phyloP scores from a whole-genome alignment of 1,140 invertebrate genomes.

The Odontomachus brunneus region DNA sequence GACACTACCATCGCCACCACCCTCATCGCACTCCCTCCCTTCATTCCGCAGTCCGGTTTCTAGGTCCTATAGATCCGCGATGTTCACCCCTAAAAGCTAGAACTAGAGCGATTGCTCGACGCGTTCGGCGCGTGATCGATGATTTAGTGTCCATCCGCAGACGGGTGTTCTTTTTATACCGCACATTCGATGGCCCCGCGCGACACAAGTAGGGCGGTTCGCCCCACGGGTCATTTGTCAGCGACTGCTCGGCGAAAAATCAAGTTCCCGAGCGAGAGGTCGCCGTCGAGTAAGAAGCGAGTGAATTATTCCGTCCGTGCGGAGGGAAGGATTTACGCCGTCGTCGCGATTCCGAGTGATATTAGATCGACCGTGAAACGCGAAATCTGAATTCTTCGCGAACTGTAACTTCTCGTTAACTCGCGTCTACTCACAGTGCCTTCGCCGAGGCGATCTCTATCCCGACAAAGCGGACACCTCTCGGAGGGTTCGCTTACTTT shows the following conservation, averaged over 20 bases:
- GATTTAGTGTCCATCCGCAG: conserved; percentile 7
- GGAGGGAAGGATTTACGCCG: too few species aligned
- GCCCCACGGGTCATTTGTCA: background rate
- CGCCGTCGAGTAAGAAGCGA: background rate
- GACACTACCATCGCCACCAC: background rate
- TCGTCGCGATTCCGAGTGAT: too few species aligned
- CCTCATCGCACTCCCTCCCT: too few species aligned
- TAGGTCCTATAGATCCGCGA: background rate
- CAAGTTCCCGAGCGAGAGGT: background rate
- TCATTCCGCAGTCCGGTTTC: background rate
- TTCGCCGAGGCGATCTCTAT: too few species aligned
- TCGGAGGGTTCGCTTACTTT: too few species aligned
- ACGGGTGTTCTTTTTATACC: background rate
- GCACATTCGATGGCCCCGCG: background rate
- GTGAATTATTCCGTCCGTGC: background rate
- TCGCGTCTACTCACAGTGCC: too few species aligned
- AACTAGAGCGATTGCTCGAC: too few species aligned
- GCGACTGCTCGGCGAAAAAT: background rate
- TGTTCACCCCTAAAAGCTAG: too few species aligned
- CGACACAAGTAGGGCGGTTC: background rate
- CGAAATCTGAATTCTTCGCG: too few species aligned
- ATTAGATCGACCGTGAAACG: too few species aligned
- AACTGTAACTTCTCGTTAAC: too few species aligned
- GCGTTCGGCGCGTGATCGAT: background rate
- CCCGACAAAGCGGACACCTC: too few species aligned